phyloP scores from a whole-genome alignment of 2,113 vertebrate species.

The Hydrochoerus hydrochaeris region DNA sequence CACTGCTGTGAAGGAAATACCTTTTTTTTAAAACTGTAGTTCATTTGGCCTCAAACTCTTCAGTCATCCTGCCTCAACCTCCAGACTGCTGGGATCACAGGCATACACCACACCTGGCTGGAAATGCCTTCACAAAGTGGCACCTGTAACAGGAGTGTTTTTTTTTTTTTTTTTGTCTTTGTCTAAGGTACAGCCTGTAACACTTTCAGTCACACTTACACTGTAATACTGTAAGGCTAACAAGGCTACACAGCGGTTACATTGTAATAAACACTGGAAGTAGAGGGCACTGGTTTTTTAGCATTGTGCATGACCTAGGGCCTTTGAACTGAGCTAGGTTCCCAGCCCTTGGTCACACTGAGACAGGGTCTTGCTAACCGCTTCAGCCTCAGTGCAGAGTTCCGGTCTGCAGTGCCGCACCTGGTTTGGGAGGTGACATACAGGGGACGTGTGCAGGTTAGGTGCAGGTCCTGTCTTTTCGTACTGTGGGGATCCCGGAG shows the following conservation, averaged over 20 bases:
- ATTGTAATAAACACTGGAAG: not conserved
- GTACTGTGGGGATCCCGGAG: too few relatives aligned
- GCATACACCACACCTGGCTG: not conserved
- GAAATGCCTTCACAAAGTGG: not conserved
- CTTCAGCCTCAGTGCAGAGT: not conserved
- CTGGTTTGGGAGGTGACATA: not conserved
- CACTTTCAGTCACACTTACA: too few relatives aligned
- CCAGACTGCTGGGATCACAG: not conserved
- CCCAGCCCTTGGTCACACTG: not conserved
- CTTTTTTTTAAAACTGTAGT: not conserved
- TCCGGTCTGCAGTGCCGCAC: not conserved
- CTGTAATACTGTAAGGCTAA: not conserved
- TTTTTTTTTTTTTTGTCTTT: not conserved
- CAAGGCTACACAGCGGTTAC: not conserved
- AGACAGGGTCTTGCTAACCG: not conserved
- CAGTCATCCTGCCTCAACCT: not conserved
- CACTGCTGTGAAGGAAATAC: not conserved
- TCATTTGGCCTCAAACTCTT: not conserved
- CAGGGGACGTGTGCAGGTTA: not conserved
- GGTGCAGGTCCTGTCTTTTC: too few relatives aligned
- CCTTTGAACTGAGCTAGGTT: not conserved
- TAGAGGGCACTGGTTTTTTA: not conserved
- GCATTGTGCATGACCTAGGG: not conserved
- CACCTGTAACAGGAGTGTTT: too few relatives aligned
- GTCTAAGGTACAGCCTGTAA: not conserved